A percentile compares a stretch with the other conserved stretches of the same genome.
Evolutionary conservation across 2,797 vertebrate species (phyloP).

Genomic region (Petrocephalus sullivani): DNA sequence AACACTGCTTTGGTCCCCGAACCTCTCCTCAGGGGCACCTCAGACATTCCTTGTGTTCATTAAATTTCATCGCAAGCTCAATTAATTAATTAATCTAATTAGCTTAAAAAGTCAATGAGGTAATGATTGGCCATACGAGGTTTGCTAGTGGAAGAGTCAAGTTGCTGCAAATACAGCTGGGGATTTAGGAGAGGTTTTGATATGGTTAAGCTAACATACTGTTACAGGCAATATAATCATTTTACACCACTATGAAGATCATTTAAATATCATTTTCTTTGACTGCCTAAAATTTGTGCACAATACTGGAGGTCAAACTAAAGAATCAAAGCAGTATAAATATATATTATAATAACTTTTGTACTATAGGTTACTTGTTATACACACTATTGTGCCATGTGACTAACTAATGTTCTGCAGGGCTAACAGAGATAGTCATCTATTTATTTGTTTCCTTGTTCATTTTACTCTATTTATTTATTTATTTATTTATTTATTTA

Average conservation of each 20-base stretch:
- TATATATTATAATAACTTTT: background rate
- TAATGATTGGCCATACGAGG: background rate
- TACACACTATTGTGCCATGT: conserved; percentile 1
- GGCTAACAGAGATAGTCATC: background rate
- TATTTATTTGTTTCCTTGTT: background rate
- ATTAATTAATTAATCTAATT: background rate
- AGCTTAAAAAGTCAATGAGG: background rate
- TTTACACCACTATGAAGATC: background rate
- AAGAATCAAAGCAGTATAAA: background rate
- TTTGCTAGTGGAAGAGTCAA: background rate
- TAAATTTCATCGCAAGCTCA: background rate
- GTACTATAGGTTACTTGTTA: background rate
- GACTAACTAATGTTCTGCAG: background rate
- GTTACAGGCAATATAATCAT: background rate
- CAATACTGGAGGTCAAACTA: background rate
- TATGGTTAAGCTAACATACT: background rate
- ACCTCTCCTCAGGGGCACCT: background rate
- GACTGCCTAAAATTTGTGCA: background rate
- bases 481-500: no score
- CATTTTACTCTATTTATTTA: no score
- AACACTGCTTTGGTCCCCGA: background rate
- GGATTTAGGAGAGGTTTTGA: background rate
- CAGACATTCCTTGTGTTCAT: background rate
- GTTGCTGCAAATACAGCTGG: background rate
- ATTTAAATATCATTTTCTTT: background rate